Evolutionary conservation across 1,140 invertebrate species (phyloP), one percentile per base, ranked within the genome.

Genomic region (Philotrypesis tridentata): DNA sequence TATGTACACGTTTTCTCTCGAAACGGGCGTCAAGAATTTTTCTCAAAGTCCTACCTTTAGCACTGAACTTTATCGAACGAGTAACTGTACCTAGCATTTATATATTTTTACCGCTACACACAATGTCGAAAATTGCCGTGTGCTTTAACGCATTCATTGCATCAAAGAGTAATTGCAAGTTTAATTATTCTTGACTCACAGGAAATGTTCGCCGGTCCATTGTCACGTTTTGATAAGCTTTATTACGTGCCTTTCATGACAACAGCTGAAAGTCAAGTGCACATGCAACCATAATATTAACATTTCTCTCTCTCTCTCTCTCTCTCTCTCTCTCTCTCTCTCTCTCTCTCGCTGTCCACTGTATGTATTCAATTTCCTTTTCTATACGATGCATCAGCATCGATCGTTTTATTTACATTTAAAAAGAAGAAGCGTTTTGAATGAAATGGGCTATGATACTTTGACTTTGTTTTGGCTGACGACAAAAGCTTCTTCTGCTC

Each of bases 221-320:
- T 79, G 77, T 72, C 77, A 79, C 77, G 68, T 61, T 60, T 71
- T 33, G 67, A 71, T 79, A 79, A 78, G 65, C 14, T 55, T 25
- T 71, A 79, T 68, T 70, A 70, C 77, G 67, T 79, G 77, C n/a
- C 67, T 60, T 27, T 61, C 5, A 61, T 71, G 48, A 37, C 77
- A 79, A 79, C 31, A 71, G 67, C 55, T 60, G 17, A 40, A 63
- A 61, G 25, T 60, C 48, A 63, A 40, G 23, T 71, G n/a, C 37
- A 71, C 21, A 71, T 23, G 31, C 29, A 68, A 68, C 67, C 17
- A 55, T 55, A 55, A n/a, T 55, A 55, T 55, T 55, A 55, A 17
- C 48, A 55, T n/a, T 6, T 55, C 48, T 14, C 21, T 55, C 25
- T 29, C 29, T 29, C 9, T 37, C 33, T 37, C 9, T 37, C 33